A percentile compares a stretch with the other conserved stretches of the same genome.
phyloP scores from a whole-genome alignment of 2,113 vertebrate genomes.

The Clarias batrachus region DNA sequence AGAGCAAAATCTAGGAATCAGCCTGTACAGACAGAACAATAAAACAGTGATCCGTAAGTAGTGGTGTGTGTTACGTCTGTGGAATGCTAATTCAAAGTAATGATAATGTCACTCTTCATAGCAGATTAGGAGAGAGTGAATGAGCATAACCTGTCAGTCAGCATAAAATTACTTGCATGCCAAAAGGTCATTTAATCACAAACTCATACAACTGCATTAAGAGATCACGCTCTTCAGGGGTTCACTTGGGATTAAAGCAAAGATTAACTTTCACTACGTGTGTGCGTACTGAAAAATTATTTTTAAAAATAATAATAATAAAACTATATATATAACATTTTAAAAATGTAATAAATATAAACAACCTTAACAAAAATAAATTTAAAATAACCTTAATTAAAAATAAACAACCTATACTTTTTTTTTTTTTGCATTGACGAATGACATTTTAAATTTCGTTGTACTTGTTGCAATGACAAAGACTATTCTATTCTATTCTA shows the following conservation, averaged over 20 bases:
- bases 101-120: slow-evolving; percentile 54
- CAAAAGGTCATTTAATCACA: slow-evolving; percentile 57
- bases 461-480: too few species aligned
- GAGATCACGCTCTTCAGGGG: slow-evolving; percentile 40
- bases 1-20: background rate
- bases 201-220: slow-evolving; percentile 52
- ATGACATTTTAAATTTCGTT: too few species aligned
- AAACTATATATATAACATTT: too few species aligned
- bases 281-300: background rate
- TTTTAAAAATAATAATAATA: background rate
- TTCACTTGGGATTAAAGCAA: slow-evolving; percentile 50
- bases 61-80: slow-evolving; percentile 43
- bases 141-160: slow-evolving; percentile 53
- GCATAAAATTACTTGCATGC: slow-evolving; percentile 45
- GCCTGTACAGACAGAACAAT: slow-evolving; percentile 13
- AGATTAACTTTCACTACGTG: background rate
- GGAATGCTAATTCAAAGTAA: slow-evolving; percentile 54
- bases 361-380: too few species aligned
- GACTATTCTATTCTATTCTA: too few species aligned
- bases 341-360: too few species aligned
- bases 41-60: slow-evolving; percentile 32
- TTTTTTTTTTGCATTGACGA: too few species aligned
- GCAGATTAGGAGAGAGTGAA: slow-evolving; percentile 53
- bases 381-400: background rate
- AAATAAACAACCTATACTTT: background rate